phyloP scores from a whole-genome alignment of 2,888 invertebrate genomes.

The Aphodius sticticus region DNA sequence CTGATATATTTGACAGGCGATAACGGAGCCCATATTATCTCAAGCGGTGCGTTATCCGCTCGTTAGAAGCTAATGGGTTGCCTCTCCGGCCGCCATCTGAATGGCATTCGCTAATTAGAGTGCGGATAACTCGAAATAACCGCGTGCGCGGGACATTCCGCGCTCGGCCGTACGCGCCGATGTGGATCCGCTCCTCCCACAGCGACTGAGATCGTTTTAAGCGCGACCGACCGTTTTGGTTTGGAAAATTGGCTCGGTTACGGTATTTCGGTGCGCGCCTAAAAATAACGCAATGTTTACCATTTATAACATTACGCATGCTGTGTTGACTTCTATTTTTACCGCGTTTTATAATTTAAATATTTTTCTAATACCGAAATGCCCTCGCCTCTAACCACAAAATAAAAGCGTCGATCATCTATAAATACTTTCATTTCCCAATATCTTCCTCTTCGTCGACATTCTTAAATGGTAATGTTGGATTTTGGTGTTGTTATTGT shows the following conservation, averaged over 20 bases:
- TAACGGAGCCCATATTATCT: background rate
- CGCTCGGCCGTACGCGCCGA: background rate
- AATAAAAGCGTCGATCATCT: no score
- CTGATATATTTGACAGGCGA: background rate
- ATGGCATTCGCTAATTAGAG: background rate
- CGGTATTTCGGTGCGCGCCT: background rate
- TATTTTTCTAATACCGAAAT: conserved; percentile 32
- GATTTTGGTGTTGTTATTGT: no score
- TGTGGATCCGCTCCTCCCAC: no score
- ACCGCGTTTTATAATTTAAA: conserved; percentile 34
- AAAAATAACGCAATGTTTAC: conserved; percentile 33
- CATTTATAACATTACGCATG: conserved; percentile 29
- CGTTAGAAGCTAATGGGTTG: background rate
- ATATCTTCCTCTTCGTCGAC: no score
- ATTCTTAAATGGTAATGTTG: no score
- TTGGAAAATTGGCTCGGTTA: conserved; percentile 4
- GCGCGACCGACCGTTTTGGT: background rate
- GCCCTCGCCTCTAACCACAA: background rate
- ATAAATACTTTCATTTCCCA: no score
- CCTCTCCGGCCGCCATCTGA: background rate
- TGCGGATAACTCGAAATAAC: background rate
- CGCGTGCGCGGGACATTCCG: background rate
- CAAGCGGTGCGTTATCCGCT: background rate
- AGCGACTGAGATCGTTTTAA: background rate
- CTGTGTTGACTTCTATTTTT: conserved; percentile 35